phyloP scores from a whole-genome alignment of 2,113 vertebrate species.

The Campylomormyrus tamandua region DNA sequence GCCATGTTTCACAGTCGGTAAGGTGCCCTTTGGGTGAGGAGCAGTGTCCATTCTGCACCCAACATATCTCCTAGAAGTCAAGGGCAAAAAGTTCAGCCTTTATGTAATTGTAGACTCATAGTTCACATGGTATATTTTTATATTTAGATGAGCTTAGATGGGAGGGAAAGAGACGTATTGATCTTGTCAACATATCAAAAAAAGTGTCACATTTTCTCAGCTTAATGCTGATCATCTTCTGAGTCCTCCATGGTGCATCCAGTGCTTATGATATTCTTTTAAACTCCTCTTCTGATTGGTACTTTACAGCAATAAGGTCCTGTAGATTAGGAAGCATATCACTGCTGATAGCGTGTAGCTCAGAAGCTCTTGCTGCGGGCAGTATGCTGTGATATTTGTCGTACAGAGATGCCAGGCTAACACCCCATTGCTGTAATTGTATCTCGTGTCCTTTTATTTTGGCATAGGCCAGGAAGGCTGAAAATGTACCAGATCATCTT shows the following conservation, averaged over 20 bases:
- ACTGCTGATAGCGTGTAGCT: background rate
- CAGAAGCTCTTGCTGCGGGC: background rate
- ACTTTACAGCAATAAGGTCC: background rate
- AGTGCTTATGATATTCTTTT: background rate
- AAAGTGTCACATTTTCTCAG: background rate
- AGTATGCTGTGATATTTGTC: background rate
- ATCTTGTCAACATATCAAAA: background rate
- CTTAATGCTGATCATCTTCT: background rate
- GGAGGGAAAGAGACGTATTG: background rate
- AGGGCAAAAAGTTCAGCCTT: background rate
- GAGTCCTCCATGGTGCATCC: background rate
- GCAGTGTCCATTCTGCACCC: background rate
- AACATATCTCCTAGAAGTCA: background rate
- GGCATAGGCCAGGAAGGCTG: background rate
- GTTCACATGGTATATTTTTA: background rate
- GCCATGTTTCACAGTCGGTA: background rate
- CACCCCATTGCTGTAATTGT: background rate
- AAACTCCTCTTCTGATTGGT: background rate
- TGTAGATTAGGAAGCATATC: background rate
- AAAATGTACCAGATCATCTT: background rate
- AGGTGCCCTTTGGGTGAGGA: background rate
- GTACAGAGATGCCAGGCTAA: background rate
- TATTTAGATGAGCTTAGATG: background rate
- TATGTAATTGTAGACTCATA: background rate
- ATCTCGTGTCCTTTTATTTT: background rate